phyloP scores from a whole-genome alignment of 2,888 invertebrate species.

The Idaea aversata region DNA sequence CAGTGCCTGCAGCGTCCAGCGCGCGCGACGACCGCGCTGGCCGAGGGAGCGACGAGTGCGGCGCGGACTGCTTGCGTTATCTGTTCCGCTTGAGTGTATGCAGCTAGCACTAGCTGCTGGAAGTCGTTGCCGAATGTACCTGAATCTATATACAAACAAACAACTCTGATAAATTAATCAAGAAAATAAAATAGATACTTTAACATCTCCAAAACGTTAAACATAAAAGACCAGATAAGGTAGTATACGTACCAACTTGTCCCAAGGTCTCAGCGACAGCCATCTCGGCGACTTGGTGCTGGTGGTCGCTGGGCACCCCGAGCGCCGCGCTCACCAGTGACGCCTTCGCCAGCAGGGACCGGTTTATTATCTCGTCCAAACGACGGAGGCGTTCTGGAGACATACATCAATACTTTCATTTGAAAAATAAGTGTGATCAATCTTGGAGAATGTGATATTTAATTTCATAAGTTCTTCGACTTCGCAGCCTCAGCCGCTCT shows the following conservation, averaged over 20 bases:
- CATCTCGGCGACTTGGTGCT: conserved; percentile 56
- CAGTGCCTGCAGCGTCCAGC: background rate
- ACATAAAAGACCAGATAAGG: too few relatives aligned
- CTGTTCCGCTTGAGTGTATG: conserved; percentile 23
- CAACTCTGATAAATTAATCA: too few relatives aligned
- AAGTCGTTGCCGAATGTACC: conserved; percentile 55
- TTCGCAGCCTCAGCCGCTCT: too few relatives aligned
- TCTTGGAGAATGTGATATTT: too few relatives aligned
- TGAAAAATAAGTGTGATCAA: too few relatives aligned
- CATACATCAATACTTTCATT: background rate
- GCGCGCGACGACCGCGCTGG: background rate
- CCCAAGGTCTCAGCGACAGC: conserved; percentile 55
- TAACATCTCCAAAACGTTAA: too few relatives aligned
- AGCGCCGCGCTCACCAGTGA: conserved; percentile 50
- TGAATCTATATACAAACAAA: conserved; percentile 19
- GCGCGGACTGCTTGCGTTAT: background rate
- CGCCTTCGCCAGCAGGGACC: conserved; percentile 58
- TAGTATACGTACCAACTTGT: conserved; percentile 7
- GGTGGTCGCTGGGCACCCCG: conserved; percentile 49
- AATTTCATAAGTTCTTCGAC: too few relatives aligned
- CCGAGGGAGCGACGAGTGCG: background rate
- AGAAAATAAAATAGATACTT: too few relatives aligned
- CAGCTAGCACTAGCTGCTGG: conserved; percentile 35
- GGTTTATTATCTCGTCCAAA: conserved; percentile 56
- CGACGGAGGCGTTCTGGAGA: conserved; percentile 63